phyloP scores from a whole-genome alignment of 2,797 vertebrate genomes.

The Sebastes goodei region DNA sequence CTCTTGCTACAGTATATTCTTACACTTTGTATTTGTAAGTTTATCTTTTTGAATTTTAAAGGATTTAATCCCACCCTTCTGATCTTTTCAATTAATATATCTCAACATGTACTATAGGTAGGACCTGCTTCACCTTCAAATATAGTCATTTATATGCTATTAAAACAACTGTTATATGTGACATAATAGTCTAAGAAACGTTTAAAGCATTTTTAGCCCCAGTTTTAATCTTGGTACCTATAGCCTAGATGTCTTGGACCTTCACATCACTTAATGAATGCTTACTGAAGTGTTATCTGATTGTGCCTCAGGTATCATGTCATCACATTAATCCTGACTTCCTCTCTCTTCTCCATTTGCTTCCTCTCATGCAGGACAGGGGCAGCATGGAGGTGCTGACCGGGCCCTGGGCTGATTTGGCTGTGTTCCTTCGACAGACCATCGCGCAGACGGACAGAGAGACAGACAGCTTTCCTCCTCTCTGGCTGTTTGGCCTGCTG shows the following conservation, averaged over 20 bases:
- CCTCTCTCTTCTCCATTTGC: not conserved
- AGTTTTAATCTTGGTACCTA: not conserved
- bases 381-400: constrained; percentile 62
- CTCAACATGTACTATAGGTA: accelerated
- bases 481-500: constrained; percentile 53
- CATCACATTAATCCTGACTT: not conserved
- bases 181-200: not conserved
- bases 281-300: not conserved
- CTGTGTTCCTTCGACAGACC: constrained; percentile 57
- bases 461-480: constrained; percentile 14
- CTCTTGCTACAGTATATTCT: not conserved
- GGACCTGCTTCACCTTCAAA: not conserved
- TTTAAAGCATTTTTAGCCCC: not conserved
- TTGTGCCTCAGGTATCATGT: not conserved
- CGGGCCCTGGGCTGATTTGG: constrained; percentile 68
- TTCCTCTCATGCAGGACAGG: constrained; percentile 5
- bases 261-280: not conserved
- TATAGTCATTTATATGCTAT: not conserved
- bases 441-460: not conserved
- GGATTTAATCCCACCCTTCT: not conserved
- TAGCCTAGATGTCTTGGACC: not conserved
- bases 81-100: not conserved
- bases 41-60: not conserved
- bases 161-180: not conserved
- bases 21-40: not conserved